Evolutionary conservation across 1,140 invertebrate genomes (phyloP).

Genomic region (Eufriesea mexicana): DNA sequence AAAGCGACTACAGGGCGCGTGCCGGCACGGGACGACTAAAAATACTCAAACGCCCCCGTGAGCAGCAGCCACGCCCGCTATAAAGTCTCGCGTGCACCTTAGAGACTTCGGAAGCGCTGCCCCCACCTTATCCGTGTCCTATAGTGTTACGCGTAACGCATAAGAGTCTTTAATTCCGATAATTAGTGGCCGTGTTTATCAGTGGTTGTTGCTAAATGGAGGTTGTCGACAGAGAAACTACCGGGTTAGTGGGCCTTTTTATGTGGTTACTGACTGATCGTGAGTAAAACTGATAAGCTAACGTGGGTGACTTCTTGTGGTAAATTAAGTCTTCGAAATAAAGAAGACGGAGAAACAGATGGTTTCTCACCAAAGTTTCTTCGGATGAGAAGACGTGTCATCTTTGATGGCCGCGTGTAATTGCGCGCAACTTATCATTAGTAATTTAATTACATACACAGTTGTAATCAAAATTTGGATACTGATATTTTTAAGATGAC

Average conservation of each 20-base stretch:
- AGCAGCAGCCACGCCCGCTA: conserved; percentile 75
- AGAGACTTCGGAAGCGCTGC: conserved; percentile 28
- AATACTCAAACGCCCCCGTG: conserved; percentile 76
- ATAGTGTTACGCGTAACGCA: conserved; percentile 52
- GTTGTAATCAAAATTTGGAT: too few relatives aligned
- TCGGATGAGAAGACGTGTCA: too few relatives aligned
- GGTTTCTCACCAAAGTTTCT: too few relatives aligned
- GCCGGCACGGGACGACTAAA: conserved; percentile 77
- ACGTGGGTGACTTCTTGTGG: too few relatives aligned
- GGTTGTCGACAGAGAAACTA: neutral
- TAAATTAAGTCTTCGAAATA: too few relatives aligned
- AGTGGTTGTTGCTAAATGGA: neutral
- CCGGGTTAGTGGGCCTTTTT: neutral
- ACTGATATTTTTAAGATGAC: too few relatives aligned
- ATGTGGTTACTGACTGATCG: neutral
- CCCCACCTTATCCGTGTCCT: conserved; percentile 30
- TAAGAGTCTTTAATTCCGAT: conserved; percentile 64
- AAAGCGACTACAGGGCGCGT: conserved; percentile 71
- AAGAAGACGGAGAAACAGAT: too few relatives aligned
- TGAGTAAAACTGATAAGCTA: neutral
- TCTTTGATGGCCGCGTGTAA: too few relatives aligned
- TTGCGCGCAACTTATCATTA: too few relatives aligned
- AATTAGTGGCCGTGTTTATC: conserved; percentile 62
- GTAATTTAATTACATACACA: too few relatives aligned
- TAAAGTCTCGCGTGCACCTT: conserved; percentile 69